Evolutionary conservation across 1,140 invertebrate genomes (phyloP).

Genomic region (Brachionus plicatilis): DNA sequence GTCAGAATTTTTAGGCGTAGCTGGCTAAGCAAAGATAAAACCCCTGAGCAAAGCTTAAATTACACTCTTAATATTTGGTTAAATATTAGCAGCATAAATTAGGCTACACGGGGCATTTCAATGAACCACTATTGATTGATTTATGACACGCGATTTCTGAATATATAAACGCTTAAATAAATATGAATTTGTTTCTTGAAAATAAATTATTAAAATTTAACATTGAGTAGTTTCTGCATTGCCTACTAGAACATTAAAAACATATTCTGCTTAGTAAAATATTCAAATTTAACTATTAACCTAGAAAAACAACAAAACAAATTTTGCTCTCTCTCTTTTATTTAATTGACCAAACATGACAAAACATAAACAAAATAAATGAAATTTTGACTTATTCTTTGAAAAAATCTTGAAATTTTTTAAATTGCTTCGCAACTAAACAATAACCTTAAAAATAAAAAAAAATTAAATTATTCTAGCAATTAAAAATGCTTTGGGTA

Average conservation of each 20-base stretch:
- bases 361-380: neutral
- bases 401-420: neutral
- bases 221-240: neutral
- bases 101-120: neutral
- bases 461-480: too few species aligned
- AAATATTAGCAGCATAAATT: neutral
- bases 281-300: neutral
- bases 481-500: too few species aligned
- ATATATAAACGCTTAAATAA: slow-evolving; percentile 2
- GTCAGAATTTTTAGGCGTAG: neutral
- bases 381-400: neutral
- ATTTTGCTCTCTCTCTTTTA: neutral
- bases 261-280: neutral
- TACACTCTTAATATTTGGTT: neutral
- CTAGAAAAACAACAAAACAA: neutral
- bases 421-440: neutral
- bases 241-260: neutral
- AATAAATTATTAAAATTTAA: neutral
- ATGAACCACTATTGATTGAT: neutral
- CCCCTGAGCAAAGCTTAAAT: neutral
- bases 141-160: neutral
- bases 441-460: neutral
- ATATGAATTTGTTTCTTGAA: neutral
- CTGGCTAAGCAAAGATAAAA: neutral
- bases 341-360: neutral